phyloP scores from a whole-genome alignment of 2,888 invertebrate species.

The Lithophane ornitopus region DNA sequence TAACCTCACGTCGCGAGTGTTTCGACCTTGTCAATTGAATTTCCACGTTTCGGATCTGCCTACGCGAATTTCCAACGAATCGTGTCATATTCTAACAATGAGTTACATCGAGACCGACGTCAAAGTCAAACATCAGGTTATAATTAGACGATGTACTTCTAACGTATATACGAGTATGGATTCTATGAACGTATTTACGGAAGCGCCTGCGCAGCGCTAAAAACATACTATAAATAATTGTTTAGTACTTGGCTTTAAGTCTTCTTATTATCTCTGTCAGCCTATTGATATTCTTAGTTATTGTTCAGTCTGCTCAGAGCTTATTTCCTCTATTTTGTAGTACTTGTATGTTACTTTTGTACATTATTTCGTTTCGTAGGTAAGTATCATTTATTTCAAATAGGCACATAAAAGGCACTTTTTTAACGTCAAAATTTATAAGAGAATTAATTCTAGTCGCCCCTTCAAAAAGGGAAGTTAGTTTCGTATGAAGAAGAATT shows the following conservation, averaged over 20 bases:
- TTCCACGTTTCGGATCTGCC: constrained; percentile 73
- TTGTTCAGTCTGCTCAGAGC: constrained; percentile 15
- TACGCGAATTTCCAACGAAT: constrained; percentile 74
- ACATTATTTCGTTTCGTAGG: constrained; percentile 6
- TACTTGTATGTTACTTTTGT: not conserved
- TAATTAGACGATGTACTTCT: constrained; percentile 70
- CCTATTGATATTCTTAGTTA: constrained; percentile 51
- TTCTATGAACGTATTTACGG: constrained; percentile 67
- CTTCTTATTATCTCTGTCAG: constrained; percentile 52
- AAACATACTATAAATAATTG: constrained; percentile 64
- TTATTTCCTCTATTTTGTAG: constrained; percentile 28
- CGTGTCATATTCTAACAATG: constrained; percentile 74
- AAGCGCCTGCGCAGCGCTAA: constrained; percentile 66
- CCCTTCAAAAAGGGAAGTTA: too few relatives aligned
- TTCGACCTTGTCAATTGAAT: constrained; percentile 72
- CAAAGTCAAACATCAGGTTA: constrained; percentile 68
- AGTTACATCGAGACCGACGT: constrained; percentile 68
- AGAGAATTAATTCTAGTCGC: too few relatives aligned
- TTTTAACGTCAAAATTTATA: too few relatives aligned
- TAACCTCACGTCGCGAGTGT: constrained; percentile 60
- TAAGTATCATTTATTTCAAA: not conserved
- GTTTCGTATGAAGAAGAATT: too few relatives aligned
- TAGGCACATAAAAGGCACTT: too few relatives aligned
- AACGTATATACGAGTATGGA: constrained; percentile 55
- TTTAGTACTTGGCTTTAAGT: constrained; percentile 58